Evolutionary conservation across 2,797 vertebrate genomes (phyloP), one percentile per base, ranked within the genome.

Genomic region (Myiothlypis chrysogaster): DNA sequence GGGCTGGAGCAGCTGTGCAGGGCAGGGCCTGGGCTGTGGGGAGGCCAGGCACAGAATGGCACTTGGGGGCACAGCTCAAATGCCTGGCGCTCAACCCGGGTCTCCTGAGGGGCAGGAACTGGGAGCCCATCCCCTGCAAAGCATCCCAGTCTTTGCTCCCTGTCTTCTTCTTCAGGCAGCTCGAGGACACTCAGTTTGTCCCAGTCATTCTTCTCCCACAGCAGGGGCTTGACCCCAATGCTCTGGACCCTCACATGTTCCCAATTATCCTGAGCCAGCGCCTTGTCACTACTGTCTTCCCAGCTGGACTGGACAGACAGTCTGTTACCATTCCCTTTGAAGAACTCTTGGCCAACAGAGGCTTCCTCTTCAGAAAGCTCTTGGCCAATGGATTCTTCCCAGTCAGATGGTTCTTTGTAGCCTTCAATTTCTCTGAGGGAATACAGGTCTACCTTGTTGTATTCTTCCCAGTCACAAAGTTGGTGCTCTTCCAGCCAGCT

Each of bases 201-300:
- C 30, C 35, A 52, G 18, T 61, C 24, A 27, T 52, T 30, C 14
- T 63, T 18, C 18, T 76, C 19, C 46, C 3, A 1, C 19, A 18
- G 7, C 30, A 43, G 10, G 19, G 73, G 4, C 73, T 52, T 28
- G 35, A 52, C 7, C 37, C 24, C 47, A 34, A 0, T 0, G 3
- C 24, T 63, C 47, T 61, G 72, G 57, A 22, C 0, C 0, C 37
- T 14, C 35, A 52, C 1, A 0, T 14, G 9, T 43, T 52, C 32
- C 47, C 59, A 43, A 1, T 4, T 34, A 24, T 43, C 59, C 24
- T 6, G 3, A 23, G 24, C 2, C 2, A 43, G 30, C 37, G 63
- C 9, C 1, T 23, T 23, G 59, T 14, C 37, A 28, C 24, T 43
- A 1, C 13, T 4, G 5, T 43, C 47, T 43, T 63, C 47, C 47